Conservation (phyloP, 2,113 vertebrate species). For the zebrafish (Danio rerio) region DNA sequence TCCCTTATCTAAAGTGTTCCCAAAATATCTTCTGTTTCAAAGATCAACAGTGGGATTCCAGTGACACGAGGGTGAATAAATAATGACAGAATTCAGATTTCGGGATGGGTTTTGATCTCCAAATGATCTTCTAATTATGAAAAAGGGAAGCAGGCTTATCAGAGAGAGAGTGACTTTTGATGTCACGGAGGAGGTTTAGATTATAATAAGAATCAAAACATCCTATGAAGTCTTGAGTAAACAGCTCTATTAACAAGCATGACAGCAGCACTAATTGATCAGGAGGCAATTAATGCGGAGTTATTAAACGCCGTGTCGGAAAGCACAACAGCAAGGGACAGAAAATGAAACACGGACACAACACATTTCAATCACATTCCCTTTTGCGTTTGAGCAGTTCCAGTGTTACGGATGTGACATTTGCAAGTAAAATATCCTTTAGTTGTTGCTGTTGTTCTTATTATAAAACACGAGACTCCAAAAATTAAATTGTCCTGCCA, state of each 20-base stretch:
- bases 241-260: slow-evolving; percentile 44
- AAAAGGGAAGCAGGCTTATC: not conserved
- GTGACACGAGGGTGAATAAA: too few species aligned
- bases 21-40: too few species aligned
- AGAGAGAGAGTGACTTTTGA: slow-evolving; percentile 14
- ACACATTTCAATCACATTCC: not conserved
- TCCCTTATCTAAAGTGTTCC: too few species aligned
- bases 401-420: too few species aligned
- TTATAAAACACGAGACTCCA: too few species aligned
- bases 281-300: slow-evolving; percentile 20
- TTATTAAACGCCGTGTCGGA: slow-evolving; percentile 21
- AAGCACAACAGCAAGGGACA: not conserved
- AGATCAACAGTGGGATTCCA: too few species aligned
- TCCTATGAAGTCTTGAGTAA: slow-evolving; percentile 15
- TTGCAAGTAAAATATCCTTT: not conserved
- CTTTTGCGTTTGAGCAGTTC: too few species aligned
- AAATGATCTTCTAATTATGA: too few species aligned
- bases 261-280: slow-evolving; percentile 37
- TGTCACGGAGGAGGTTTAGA: not conserved
- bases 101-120: too few species aligned
- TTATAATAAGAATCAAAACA: slow-evolving; percentile 41
- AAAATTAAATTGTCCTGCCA: not conserved
- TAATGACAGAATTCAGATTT: too few species aligned
- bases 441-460: too few species aligned
- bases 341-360: not conserved